A percentile compares a stretch with the other conserved stretches of the same genome.
phyloP scores from a whole-genome alignment of 2,113 vertebrate species.

The Xiphophorus hellerii region DNA sequence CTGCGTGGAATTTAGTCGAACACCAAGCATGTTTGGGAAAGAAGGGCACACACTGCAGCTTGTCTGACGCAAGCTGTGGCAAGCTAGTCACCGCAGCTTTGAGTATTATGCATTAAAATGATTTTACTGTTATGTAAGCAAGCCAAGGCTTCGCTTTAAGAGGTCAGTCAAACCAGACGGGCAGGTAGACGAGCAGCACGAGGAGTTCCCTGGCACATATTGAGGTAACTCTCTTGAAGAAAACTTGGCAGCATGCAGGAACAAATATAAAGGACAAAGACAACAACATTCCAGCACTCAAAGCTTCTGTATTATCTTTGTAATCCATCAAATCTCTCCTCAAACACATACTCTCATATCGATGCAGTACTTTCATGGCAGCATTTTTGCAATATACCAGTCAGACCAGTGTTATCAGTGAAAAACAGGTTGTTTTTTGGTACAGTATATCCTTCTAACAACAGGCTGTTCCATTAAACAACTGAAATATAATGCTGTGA shows the following conservation, averaged over 20 bases:
- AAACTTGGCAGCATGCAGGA: conserved; percentile 46
- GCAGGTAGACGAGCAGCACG: conserved; percentile 52
- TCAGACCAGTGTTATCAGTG: conserved; percentile 34
- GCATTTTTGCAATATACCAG: conserved; percentile 18
- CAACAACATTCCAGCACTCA: conserved; percentile 50
- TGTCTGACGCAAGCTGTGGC: not conserved
- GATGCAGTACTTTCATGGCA: not conserved
- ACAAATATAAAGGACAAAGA: conserved; percentile 49
- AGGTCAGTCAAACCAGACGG: conserved; percentile 59
- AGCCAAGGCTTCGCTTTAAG: not conserved
- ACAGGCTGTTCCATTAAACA: not conserved
- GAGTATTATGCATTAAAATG: not conserved
- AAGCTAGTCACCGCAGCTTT: conserved; percentile 2
- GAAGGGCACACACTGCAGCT: conserved; percentile 2
- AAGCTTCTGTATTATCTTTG: conserved; percentile 32
- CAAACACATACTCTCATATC: conserved; percentile 17
- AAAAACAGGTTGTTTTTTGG: conserved; percentile 25
- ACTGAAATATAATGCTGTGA: not conserved
- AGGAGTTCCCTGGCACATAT: conserved; percentile 25
- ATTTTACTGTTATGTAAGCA: conserved; percentile 24
- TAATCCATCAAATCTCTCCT: conserved; percentile 12
- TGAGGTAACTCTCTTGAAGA: conserved; percentile 23
- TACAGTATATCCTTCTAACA: not conserved
- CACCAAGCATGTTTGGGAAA: conserved; percentile 41
- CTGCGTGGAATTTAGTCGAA: conserved; percentile 33